Evolutionary conservation across 1,140 invertebrate genomes (phyloP).

Genomic region (Linepithema humile): DNA sequence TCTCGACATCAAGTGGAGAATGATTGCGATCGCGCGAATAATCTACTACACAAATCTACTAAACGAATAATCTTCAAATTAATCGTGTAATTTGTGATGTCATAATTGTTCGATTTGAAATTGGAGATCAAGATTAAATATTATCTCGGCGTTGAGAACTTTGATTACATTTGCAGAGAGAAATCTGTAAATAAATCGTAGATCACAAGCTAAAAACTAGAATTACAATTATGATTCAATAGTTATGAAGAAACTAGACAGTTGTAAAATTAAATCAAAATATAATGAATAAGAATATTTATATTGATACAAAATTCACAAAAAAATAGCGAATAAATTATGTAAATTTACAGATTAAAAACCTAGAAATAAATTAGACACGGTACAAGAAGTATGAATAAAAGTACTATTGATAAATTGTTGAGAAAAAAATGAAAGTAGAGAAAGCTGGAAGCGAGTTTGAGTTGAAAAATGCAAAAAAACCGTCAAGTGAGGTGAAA

Average conservation of each 20-base stretch:
- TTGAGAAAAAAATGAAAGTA: neutral
- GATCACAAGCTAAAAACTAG: neutral
- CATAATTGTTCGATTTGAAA: neutral
- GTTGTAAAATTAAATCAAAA: conserved; percentile 10
- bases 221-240: too few relatives aligned
- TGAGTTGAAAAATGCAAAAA: neutral
- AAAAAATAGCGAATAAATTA: too few relatives aligned
- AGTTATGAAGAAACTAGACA: neutral
- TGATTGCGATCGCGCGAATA: neutral
- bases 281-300: too few relatives aligned
- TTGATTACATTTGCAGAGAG: neutral
- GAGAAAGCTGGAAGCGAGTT: too few relatives aligned
- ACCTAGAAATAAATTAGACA: too few relatives aligned
- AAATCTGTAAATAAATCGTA: neutral
- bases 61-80: too few relatives aligned
- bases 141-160: too few relatives aligned
- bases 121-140: too few relatives aligned
- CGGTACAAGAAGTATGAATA: too few relatives aligned
- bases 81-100: too few relatives aligned
- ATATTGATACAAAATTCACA: too few relatives aligned
- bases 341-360: too few relatives aligned
- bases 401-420: neutral
- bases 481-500: neutral
- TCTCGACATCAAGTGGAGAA: neutral
- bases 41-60: neutral